These are phyloP conservation scores for Marasmarcha lunaedactyla DNA, from an alignment of 2,888 invertebrate species.

Conservation along the genomic window DNA sequence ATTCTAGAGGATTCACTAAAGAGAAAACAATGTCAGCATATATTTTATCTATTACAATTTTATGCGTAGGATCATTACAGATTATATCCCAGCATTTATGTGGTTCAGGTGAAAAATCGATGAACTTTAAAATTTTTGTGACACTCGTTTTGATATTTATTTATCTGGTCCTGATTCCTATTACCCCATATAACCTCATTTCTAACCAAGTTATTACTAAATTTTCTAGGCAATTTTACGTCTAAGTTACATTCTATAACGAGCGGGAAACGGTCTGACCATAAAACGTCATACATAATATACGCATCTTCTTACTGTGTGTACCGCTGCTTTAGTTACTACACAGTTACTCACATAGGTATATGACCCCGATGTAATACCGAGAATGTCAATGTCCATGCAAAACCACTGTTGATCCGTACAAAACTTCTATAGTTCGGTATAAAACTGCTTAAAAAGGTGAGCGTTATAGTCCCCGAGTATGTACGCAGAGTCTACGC, in stretches of 20 bases:
- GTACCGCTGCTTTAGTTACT: too few species aligned
- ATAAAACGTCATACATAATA: too few species aligned
- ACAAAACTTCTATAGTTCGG: constrained; percentile 4
- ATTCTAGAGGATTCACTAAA: constrained; percentile 6
- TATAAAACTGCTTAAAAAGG: constrained; percentile 6
- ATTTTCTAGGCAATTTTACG: too few species aligned
- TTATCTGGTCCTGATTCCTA: too few species aligned
- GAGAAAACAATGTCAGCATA: constrained; percentile 12
- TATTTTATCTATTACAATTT: constrained; percentile 10
- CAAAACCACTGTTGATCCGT: too few species aligned
- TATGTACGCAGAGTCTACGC: constrained; percentile 8
- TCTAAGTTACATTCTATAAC: constrained; percentile 5
- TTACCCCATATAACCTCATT: background rate
- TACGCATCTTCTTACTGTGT: too few species aligned
- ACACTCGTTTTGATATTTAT: too few species aligned
- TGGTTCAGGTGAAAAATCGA: background rate
- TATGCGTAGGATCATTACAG: constrained; percentile 10
- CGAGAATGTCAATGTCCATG: constrained; percentile 8
- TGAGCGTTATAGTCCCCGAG: constrained; percentile 14
- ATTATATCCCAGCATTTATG: background rate
- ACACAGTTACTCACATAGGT: too few species aligned
- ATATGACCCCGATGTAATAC: too few species aligned
- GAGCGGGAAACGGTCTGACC: constrained; percentile 15
- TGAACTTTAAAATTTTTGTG: too few species aligned
- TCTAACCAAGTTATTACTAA: background rate